Evolutionary conservation across 2,888 invertebrate genomes (phyloP).

Genomic region (Melinaea menophilus): DNA sequence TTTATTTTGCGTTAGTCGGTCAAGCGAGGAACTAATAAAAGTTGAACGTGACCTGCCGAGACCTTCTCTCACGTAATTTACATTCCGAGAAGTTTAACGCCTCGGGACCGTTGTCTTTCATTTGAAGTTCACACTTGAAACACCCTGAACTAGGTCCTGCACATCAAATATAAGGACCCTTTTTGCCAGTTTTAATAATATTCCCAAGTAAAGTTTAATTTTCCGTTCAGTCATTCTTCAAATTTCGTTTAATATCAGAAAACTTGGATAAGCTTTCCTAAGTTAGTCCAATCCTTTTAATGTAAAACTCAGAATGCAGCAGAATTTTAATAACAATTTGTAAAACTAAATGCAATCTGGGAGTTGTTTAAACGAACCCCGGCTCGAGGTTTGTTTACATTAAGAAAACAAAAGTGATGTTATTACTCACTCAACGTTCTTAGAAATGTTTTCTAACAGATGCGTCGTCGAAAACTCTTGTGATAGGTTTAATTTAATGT

Average conservation of each 20-base stretch:
- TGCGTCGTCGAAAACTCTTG: constrained; percentile 21
- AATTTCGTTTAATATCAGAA: no score
- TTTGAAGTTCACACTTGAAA: not conserved
- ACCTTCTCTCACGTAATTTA: constrained; percentile 37
- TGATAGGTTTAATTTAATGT: constrained; percentile 30
- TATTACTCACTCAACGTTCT: constrained; percentile 42
- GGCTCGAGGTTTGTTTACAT: constrained; percentile 50
- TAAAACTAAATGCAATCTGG: constrained; percentile 38
- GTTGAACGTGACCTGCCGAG: constrained; percentile 44
- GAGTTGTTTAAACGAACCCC: constrained; percentile 45
- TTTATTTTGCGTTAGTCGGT: constrained; percentile 7
- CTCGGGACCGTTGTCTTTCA: constrained; percentile 9
- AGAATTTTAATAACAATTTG: constrained; percentile 65
- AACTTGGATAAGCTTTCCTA: no score
- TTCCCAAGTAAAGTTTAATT: no score
- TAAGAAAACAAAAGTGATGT: constrained; percentile 58
- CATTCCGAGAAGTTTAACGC: constrained; percentile 40
- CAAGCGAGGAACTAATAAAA: constrained; percentile 48
- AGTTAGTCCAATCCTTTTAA: constrained; percentile 51
- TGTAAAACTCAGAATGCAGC: constrained; percentile 48
- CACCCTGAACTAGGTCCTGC: not conserved
- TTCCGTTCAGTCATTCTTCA: no score
- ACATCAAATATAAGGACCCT: no score
- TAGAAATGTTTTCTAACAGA: constrained; percentile 14
- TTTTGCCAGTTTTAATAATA: no score